A percentile compares a stretch with the other conserved stretches of the same genome.
Conservation (phyloP, 2,113 vertebrate species). For the Datnioides undecimradiatus region DNA sequence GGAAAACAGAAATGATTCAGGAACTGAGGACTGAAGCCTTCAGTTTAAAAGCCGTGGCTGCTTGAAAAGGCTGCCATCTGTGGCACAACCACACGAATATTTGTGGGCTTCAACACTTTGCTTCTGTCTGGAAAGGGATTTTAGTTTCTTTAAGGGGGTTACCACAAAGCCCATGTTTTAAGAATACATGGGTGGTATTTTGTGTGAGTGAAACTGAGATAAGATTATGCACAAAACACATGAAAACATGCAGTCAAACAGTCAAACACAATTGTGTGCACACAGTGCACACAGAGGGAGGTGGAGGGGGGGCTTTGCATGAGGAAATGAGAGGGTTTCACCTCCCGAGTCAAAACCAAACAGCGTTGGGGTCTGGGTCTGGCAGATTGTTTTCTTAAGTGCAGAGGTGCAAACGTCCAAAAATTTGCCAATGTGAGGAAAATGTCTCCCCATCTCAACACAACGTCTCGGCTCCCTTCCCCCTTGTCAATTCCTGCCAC, state of each 20-base stretch:
- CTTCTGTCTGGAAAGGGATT: constrained; percentile 69
- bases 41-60: constrained; percentile 36
- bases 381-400: constrained; percentile 75
- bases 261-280: constrained; percentile 24
- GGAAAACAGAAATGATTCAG: constrained; percentile 66
- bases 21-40: constrained; percentile 52
- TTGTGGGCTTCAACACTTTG: constrained; percentile 76
- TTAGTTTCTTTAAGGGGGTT: constrained; percentile 54
- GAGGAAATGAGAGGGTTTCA: constrained; percentile 70
- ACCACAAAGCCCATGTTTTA: constrained; percentile 47
- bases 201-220: constrained; percentile 50
- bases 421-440: constrained; percentile 69
- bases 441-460: constrained; percentile 64
- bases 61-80: constrained; percentile 67
- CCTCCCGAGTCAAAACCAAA: constrained; percentile 65
- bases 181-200: constrained; percentile 66
- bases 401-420: constrained; percentile 74
- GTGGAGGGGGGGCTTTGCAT: constrained; percentile 33
- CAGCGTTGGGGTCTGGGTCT: constrained; percentile 51
- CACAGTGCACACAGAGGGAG: constrained; percentile 17
- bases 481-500: constrained; percentile 50
- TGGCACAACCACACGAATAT: constrained; percentile 69
- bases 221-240: constrained; percentile 41
- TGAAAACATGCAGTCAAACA: not conserved
- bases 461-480: constrained; percentile 47